Evolutionary conservation across 2,888 invertebrate species (phyloP).

Genomic region (Aromia moschata): DNA sequence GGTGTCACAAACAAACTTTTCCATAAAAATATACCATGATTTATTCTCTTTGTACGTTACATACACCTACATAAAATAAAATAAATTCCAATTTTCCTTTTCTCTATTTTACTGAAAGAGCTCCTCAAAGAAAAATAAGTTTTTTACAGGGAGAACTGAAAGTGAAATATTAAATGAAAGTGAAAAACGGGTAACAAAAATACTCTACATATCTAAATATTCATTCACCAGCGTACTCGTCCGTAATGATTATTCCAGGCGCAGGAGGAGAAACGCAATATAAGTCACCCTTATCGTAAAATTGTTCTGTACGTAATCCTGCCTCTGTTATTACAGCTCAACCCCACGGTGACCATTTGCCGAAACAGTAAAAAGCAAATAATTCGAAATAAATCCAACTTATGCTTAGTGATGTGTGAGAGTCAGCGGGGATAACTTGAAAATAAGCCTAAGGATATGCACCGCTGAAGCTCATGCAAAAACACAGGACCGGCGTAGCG

Average conservation of each 20-base stretch:
- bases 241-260: neutral
- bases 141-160: no score
- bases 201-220: no score
- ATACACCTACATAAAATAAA: no score
- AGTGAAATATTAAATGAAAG: no score
- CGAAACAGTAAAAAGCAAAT: slow-evolving; percentile 46
- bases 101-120: no score
- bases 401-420: slow-evolving; percentile 47
- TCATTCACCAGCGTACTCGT: no score
- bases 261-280: slow-evolving; percentile 26
- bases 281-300: slow-evolving; percentile 23
- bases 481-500: slow-evolving; percentile 10
- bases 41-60: no score
- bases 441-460: slow-evolving; percentile 32
- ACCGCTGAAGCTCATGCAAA: slow-evolving; percentile 16
- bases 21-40: no score
- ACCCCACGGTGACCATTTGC: slow-evolving; percentile 27
- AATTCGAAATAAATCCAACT: slow-evolving; percentile 50
- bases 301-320: slow-evolving; percentile 16
- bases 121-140: no score
- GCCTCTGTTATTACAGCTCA: slow-evolving; percentile 15
- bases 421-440: slow-evolving; percentile 36
- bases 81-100: no score
- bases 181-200: no score
- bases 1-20: no score